Conservation (phyloP, 2,113 vertebrate species). For the Cynocephalus volans region DNA sequence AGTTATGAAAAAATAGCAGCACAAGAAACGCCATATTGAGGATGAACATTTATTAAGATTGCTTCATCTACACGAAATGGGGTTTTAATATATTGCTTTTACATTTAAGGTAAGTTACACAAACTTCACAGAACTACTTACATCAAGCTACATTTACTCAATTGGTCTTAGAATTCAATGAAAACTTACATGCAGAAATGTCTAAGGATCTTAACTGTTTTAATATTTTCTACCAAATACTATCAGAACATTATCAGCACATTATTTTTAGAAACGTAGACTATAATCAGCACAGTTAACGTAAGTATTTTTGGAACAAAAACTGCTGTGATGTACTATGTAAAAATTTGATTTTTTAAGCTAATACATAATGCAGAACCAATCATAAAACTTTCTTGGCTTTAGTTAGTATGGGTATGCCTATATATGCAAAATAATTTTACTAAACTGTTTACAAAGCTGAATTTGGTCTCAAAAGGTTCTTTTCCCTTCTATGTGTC, state of each 20-base stretch:
- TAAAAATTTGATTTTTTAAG: constrained; percentile 40
- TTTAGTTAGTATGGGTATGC: constrained; percentile 29
- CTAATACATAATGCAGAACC: neutral
- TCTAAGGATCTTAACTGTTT: constrained; percentile 88
- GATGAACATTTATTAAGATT: constrained; percentile 55
- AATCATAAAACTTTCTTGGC: constrained; percentile 36
- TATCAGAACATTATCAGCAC: neutral
- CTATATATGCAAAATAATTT: constrained; percentile 56
- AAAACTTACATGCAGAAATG: constrained; percentile 83
- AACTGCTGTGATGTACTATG: constrained; percentile 13
- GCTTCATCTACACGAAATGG: constrained; percentile 46
- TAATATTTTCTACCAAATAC: constrained; percentile 62
- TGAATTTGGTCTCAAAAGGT: constrained; percentile 32
- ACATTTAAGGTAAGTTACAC: constrained; percentile 75
- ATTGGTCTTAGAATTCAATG: constrained; percentile 64
- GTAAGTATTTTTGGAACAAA: constrained; percentile 58
- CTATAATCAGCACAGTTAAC: too few species aligned
- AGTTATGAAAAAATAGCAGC: constrained; percentile 54
- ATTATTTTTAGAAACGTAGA: too few species aligned
- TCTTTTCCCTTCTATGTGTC: constrained; percentile 25
- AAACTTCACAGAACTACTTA: constrained; percentile 74
- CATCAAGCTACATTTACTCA: constrained; percentile 70
- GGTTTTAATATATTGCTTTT: constrained; percentile 62
- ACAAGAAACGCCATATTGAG: constrained; percentile 65
- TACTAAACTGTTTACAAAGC: constrained; percentile 40